A percentile compares a stretch with the other conserved stretches of the same genome.
Conservation (phyloP, 2,113 vertebrate species). For the Desmodus rotundus region DNA sequence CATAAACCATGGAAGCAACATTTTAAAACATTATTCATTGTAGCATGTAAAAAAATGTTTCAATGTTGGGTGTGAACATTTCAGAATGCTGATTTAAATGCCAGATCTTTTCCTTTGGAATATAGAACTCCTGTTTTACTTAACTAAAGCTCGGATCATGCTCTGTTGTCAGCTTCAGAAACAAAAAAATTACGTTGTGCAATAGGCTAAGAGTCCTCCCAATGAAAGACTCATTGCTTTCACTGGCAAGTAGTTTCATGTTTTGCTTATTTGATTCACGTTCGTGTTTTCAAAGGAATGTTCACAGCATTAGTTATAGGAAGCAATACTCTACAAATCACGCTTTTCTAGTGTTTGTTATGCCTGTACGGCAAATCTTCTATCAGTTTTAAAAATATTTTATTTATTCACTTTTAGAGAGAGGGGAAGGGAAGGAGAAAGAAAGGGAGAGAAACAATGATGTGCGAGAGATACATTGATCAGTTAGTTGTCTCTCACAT, state of each 20-base stretch:
- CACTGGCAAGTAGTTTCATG: conserved; percentile 73
- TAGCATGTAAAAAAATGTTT: neutral
- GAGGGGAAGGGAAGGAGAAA: no score
- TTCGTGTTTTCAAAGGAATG: conserved; percentile 31
- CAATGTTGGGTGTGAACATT: neutral
- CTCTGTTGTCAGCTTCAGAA: neutral
- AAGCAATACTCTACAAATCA: neutral
- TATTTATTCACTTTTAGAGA: no score
- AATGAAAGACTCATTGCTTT: conserved; percentile 41
- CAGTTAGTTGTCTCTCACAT: no score
- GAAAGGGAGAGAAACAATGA: no score
- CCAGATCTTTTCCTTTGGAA: neutral
- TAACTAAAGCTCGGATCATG: neutral
- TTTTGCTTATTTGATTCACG: conserved; percentile 44
- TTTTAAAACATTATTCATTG: neutral
- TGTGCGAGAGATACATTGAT: no score
- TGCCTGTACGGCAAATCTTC: neutral
- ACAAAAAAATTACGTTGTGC: neutral
- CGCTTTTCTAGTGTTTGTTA: neutral
- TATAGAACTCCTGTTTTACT: neutral
- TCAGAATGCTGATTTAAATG: neutral
- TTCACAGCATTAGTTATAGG: neutral
- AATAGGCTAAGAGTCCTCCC: neutral
- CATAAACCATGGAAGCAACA: neutral
- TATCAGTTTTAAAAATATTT: neutral